Percentiles rank a stretch among this genome's conserved stretches.
phyloP scores from a whole-genome alignment of 37 sponge, comb jelly and placozoan species.

The Halisarca cf. caerulea region DNA sequence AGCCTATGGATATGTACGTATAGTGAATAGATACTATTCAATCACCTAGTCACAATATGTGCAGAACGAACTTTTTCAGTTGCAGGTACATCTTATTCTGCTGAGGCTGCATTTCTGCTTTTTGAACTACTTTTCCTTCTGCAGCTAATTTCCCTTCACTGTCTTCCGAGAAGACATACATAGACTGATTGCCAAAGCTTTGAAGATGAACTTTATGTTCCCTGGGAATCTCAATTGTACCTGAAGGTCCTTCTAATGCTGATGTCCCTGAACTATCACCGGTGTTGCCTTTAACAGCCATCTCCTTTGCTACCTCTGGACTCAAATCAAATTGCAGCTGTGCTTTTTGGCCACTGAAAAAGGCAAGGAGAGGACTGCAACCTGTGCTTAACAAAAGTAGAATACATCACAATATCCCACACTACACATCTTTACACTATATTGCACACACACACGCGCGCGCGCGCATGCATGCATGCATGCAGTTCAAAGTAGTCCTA shows the following conservation, averaged over 20 bases:
- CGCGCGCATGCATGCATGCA: too few species aligned
- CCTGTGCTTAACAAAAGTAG: too few species aligned
- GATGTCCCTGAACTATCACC: background rate
- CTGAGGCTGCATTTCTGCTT: conserved; percentile 81
- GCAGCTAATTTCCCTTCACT: conserved; percentile 23
- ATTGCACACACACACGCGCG: too few species aligned
- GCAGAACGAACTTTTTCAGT: conserved; percentile 81
- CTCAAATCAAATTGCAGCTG: background rate
- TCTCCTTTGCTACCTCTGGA: conserved; percentile 6
- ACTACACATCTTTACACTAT: too few species aligned
- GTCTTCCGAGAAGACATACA: conserved; percentile 68
- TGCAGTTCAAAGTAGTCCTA: too few species aligned
- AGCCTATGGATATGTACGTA: too few species aligned
- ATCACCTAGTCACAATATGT: too few species aligned
- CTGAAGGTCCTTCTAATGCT: background rate
- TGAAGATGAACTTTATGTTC: conserved; percentile 63
- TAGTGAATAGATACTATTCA: too few species aligned
- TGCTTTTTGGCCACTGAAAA: conserved; percentile 9
- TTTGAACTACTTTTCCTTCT: conserved; percentile 85
- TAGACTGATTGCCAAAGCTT: conserved; percentile 39
- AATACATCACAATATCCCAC: too few species aligned
- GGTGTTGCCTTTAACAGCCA: background rate
- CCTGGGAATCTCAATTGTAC: conserved; percentile 37
- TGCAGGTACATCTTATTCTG: conserved; percentile 66
- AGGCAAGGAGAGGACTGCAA: too few species aligned